These are phyloP conservation scores for Macroramphosus scolopax DNA, from an alignment of 2,797 vertebrate genomes.

Conservation along the genomic window DNA sequence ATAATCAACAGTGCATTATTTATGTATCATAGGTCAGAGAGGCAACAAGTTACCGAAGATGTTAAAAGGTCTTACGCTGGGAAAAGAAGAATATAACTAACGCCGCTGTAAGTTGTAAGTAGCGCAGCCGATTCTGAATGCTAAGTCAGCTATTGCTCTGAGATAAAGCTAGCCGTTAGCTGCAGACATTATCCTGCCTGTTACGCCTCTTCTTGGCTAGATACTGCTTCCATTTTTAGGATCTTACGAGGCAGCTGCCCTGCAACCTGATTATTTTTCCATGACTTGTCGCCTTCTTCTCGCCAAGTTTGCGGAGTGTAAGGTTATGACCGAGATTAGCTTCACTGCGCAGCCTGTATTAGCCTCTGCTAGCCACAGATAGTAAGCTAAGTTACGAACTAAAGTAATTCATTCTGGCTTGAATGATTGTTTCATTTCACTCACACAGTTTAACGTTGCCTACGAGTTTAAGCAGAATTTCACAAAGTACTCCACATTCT, in stretches of 20 bases:
- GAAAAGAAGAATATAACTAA: constrained; percentile 61
- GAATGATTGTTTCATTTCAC: background rate
- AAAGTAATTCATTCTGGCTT: constrained; percentile 13
- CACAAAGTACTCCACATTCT: too few species aligned
- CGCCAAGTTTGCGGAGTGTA: constrained; percentile 32
- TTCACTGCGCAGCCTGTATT: constrained; percentile 48
- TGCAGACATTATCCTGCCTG: constrained; percentile 41
- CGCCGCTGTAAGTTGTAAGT: constrained; percentile 72
- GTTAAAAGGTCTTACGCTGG: constrained; percentile 60
- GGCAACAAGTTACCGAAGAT: constrained; percentile 54
- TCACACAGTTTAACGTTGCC: background rate
- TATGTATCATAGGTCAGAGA: constrained; percentile 25
- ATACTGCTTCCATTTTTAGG: constrained; percentile 64
- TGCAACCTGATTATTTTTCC: constrained; percentile 32
- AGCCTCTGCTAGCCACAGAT: constrained; percentile 33
- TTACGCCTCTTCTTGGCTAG: constrained; percentile 19
- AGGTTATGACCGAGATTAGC: constrained; percentile 47
- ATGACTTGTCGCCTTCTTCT: constrained; percentile 22
- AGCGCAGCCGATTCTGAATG: constrained; percentile 36
- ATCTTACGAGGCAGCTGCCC: constrained; percentile 39
- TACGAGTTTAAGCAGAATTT: too few species aligned
- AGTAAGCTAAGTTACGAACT: constrained; percentile 12
- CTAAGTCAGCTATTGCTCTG: constrained; percentile 40
- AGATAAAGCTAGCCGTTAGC: constrained; percentile 47
- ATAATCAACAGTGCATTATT: constrained; percentile 10